These are phyloP conservation scores for Macroglossus sobrinus DNA, from an alignment of 2,113 vertebrate species.

Conservation along the genomic window DNA sequence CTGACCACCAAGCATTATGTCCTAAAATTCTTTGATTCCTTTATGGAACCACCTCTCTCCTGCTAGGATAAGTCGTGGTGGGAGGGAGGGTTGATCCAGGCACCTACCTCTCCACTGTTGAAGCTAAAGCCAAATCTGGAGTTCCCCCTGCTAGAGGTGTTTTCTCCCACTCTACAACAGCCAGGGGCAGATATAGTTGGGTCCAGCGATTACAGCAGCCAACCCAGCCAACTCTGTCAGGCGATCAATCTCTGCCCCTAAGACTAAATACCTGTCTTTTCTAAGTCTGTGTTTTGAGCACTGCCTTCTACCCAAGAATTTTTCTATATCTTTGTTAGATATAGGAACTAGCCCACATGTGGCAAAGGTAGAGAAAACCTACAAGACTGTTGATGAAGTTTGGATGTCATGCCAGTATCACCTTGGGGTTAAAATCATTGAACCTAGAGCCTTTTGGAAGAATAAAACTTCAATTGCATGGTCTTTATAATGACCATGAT, in stretches of 20 bases:
- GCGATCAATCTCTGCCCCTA: not conserved
- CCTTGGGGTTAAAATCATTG: not conserved
- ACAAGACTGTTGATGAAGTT: not conserved
- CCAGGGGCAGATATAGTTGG: not conserved
- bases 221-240: not conserved
- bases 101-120: not conserved
- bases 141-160: not conserved
- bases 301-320: not conserved
- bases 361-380: not conserved
- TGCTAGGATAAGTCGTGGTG: not conserved
- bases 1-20: not conserved
- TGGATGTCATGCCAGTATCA: not conserved
- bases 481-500: too few relatives aligned
- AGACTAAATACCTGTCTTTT: not conserved
- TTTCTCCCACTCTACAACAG: not conserved
- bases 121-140: not conserved
- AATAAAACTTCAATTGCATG: constrained; percentile 1
- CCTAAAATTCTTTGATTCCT: not conserved
- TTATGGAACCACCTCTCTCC: not conserved
- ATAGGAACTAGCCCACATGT: not conserved
- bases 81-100: not conserved
- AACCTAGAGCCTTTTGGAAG: not conserved
- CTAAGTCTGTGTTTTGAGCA: not conserved
- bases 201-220: not conserved
- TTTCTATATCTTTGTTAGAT: not conserved